Evolutionary conservation across 2,888 invertebrate genomes (phyloP).

Genomic region (Andrena haemorrhoa): DNA sequence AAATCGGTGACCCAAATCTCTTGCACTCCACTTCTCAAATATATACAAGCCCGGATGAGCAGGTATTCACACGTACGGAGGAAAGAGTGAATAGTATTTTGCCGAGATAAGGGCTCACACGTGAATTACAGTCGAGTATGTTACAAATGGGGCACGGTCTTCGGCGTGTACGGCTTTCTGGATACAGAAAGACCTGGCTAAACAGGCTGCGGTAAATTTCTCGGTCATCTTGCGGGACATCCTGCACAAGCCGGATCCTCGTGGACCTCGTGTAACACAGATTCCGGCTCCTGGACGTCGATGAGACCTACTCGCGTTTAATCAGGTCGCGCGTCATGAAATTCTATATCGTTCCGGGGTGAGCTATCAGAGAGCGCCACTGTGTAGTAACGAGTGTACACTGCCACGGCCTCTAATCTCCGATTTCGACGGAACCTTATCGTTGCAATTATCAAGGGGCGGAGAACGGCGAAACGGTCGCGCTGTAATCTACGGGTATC

Average conservation of each 20-base stretch:
- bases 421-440: conserved; percentile 65
- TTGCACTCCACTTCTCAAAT: no score
- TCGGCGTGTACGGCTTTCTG: neutral
- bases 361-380: conserved; percentile 55
- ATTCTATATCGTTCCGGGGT: conserved; percentile 55
- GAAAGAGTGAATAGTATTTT: no score
- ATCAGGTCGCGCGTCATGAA: conserved; percentile 54
- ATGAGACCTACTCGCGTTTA: conserved; percentile 38
- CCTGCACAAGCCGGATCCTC: neutral
- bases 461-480: conserved; percentile 43
- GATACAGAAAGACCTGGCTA: neutral
- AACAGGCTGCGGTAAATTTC: neutral
- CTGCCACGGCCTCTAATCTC: conserved; percentile 59
- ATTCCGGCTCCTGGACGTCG: conserved; percentile 12
- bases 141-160: neutral
- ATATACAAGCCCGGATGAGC: no score
- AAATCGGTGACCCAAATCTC: no score
- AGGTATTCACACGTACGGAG: no score
- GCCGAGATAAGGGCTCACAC: no score
- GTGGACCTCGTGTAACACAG: conserved; percentile 26
- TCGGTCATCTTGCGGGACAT: neutral
- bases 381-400: conserved; percentile 47
- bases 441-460: conserved; percentile 63
- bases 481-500: conserved; percentile 61
- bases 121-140: no score